A percentile compares a stretch with the other conserved stretches of the same genome.
These are phyloP conservation scores for Scolopax rusticola DNA, from an alignment of 2,797 vertebrate genomes.

Conservation along the genomic window DNA sequence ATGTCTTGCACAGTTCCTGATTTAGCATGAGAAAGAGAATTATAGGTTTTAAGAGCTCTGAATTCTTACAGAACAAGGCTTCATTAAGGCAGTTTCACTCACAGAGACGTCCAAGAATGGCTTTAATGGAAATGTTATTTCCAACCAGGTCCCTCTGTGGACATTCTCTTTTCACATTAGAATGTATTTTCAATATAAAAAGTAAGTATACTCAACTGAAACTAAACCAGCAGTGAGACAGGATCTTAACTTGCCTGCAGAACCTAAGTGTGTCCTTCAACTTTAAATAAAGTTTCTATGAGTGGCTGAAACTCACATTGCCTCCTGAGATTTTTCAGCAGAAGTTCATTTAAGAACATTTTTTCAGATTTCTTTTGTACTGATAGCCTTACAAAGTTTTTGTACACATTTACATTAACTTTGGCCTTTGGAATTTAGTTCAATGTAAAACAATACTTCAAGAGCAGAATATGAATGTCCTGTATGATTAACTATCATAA, in stretches of 20 bases:
- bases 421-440: background rate
- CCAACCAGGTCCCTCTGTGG: background rate
- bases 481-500: background rate
- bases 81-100: background rate
- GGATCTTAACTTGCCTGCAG: background rate
- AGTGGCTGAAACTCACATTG: background rate
- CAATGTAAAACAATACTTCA: background rate
- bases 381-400: fast-evolving
- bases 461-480: background rate
- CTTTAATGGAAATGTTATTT: background rate
- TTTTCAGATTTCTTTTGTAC: background rate
- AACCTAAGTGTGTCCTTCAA: background rate
- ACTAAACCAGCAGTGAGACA: background rate
- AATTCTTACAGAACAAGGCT: background rate
- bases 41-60: background rate
- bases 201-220: background rate
- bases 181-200: background rate
- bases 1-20: background rate
- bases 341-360: background rate
- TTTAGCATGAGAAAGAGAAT: background rate
- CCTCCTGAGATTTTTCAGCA: background rate
- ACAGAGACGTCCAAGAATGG: background rate
- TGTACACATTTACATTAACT: background rate
- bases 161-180: background rate
- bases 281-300: background rate